Base-by-base conservation (phyloP, 2,888 invertebrate species). In the Lepidocyrtoides sp. region DNA sequence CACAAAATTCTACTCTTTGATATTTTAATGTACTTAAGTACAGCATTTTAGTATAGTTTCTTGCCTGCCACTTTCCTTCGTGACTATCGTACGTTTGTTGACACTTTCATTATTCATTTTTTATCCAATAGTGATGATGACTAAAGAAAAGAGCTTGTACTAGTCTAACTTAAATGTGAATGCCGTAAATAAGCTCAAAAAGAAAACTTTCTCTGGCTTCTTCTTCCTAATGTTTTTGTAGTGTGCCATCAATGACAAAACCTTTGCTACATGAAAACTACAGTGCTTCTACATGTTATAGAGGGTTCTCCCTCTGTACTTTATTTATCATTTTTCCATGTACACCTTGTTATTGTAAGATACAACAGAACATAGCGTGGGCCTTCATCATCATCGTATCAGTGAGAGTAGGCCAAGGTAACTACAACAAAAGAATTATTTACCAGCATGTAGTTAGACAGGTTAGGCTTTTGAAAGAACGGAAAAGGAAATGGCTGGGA, bases 51-150 rank as follows among this genome's bases (percentile, higher is more conserved):
- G 12, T 17, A 17, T 44, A 20, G 3, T 66, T 1, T 69, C 8
- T 26, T 29, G 60, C 23, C 41, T 41, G 66, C 29, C 66, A 66
- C 66, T 32, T 44, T 48, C 20, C 48, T 44, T 75, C 23, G n/a
- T 72, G 72, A 41, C 29, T 26, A n/a, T 77, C n/a, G 51, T 51
- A 3, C 57, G 54, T 26, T n/a, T 32, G 0, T 54, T 85, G 44
- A 72, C 85, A 72, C 54, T 85, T 72, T 85, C 85, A 85, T 85
- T 85, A 85, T 72, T 85, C 85, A 85, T 36, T 63, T 54, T 17
- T 36, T 8, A 12, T 75, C 48, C 20, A 44, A 36, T 36, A 36
- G 72, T 48, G 63, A 63, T 8, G n/a, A 36, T 8, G 3, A n/a
- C n/a, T 51, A 81, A 20, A 32, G 60, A 2, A 29, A 29, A 63